phyloP scores from a whole-genome alignment of 1,140 invertebrate genomes.

The Formica exsecta region DNA sequence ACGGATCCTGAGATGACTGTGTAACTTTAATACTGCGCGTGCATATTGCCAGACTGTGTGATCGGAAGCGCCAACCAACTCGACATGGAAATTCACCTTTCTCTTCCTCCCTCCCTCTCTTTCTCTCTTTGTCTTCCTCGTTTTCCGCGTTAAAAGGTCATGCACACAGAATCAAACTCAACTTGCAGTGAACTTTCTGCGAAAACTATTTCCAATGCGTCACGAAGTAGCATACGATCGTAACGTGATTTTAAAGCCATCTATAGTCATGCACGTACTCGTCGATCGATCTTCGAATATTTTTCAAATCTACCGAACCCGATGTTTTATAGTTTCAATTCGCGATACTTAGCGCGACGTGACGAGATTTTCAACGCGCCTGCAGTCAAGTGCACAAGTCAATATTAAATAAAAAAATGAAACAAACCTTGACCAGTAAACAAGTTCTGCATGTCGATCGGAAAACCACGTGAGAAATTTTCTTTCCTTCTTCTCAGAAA shows the following conservation, averaged over 20 bases:
- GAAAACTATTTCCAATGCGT: conserved; percentile 50
- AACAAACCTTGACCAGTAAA: too few species aligned
- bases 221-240: conserved; percentile 9
- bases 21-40: conserved; percentile 50
- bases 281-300: conserved; percentile 10
- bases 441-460: background rate
- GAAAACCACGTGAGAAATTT: background rate
- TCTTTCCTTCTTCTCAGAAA: background rate
- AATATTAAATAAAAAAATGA: background rate
- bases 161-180: conserved; percentile 2
- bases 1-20: conserved; percentile 34
- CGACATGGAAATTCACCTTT: conserved; percentile 42
- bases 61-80: conserved; percentile 40
- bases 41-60: conserved; percentile 43
- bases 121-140: background rate
- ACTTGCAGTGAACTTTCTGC: conserved; percentile 40
- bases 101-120: background rate
- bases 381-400: background rate
- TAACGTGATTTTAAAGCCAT: conserved; percentile 50
- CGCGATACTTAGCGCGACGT: background rate
- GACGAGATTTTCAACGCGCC: background rate
- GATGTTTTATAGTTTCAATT: background rate
- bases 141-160: background rate
- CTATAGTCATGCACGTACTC: background rate
- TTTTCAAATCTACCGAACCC: background rate